These are phyloP conservation scores for Solenodon paradoxus DNA, from an alignment of 2,113 vertebrate species.

Conservation along the genomic window DNA sequence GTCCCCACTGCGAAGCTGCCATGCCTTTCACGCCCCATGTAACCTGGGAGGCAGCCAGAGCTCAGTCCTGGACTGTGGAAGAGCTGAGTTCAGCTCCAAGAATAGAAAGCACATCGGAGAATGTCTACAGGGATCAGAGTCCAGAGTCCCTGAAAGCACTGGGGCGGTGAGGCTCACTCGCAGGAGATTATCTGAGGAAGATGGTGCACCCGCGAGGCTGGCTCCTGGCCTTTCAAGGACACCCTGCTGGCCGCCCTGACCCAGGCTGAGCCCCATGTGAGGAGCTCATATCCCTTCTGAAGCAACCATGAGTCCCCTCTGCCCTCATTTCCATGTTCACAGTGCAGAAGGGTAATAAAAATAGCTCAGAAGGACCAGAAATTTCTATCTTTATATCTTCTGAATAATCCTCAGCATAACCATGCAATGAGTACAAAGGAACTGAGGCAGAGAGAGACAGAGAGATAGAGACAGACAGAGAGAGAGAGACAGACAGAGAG, in stretches of 20 bases:
- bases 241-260: background rate
- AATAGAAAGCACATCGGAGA: background rate
- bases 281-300: background rate
- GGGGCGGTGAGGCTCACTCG: background rate
- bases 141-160: background rate
- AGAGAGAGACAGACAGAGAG: too few species aligned
- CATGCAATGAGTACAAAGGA: background rate
- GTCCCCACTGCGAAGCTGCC: background rate
- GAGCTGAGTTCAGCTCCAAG: background rate
- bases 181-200: background rate
- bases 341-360: background rate
- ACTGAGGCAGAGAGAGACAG: too few species aligned
- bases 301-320: background rate
- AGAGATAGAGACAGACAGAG: too few species aligned
- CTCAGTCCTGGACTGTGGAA: background rate
- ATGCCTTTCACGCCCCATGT: background rate
- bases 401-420: background rate
- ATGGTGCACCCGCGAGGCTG: background rate
- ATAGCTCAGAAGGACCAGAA: background rate
- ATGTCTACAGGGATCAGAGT: background rate
- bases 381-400: background rate
- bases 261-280: rapidly evolving
- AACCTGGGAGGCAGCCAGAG: background rate
- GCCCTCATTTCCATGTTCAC: background rate
- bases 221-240: background rate